Conservation (phyloP, 2,888 invertebrate species). For the Pasiphila rectangulata region DNA sequence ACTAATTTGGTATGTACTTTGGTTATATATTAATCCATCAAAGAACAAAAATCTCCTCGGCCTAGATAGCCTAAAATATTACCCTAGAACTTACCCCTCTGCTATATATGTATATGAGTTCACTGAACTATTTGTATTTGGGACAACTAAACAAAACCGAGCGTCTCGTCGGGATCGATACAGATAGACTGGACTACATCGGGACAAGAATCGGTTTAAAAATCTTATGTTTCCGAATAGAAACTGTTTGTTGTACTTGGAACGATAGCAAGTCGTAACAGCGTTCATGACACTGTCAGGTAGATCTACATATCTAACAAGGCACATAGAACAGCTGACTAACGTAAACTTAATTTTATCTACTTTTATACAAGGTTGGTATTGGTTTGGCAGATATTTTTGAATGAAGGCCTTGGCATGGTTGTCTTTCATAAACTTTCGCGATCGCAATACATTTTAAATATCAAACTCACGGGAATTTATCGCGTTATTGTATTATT, state of each 20-base stretch:
- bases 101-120: too few species aligned
- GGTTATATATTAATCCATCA: too few species aligned
- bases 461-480: too few species aligned
- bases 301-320: neutral
- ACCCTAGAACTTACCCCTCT: conserved; percentile 10
- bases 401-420: too few species aligned
- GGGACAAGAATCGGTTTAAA: conserved; percentile 47
- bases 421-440: too few species aligned
- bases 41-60: too few species aligned
- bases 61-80: neutral
- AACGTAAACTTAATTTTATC: neutral
- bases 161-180: conserved; percentile 38
- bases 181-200: conserved; percentile 36
- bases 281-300: conserved; percentile 2
- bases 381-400: neutral
- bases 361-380: neutral
- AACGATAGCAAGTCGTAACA: conserved; percentile 33
- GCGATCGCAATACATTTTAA: too few species aligned
- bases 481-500: too few species aligned
- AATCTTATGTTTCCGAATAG: conserved; percentile 45
- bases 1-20: too few species aligned
- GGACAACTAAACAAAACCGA: conserved; percentile 34
- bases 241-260: conserved; percentile 63
- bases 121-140: conserved; percentile 34
- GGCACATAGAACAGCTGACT: neutral